Base-by-base conservation (phyloP, 2,888 invertebrate genomes). In the Drosophila neonasuta region DNA sequence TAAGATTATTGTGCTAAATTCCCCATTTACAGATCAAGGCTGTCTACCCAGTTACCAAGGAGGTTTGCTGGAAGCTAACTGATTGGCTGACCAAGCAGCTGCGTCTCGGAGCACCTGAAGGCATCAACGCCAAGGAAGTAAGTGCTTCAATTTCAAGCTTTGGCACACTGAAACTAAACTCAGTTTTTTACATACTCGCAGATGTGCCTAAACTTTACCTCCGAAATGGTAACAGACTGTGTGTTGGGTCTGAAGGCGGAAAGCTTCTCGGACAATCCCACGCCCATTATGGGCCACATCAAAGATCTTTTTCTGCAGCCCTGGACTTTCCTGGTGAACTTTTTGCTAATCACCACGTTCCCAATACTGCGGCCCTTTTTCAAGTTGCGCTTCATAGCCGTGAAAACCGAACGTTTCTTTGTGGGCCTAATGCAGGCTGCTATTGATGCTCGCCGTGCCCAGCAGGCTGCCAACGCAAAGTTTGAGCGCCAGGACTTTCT, bases 401-500 rank as follows among this genome's bases (percentile, higher is more conserved):
- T 89, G 0, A 93, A 92, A 0, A 97, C 97, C 84, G 97, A 88
- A 29, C 8, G 39, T 0, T 90, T 87, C 52, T 90, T 90, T 29
- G 46, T 71, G 0, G 62, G 74, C 2, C 62, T 90, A 0, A 83
- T 89, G 88, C 61, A 74, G 10, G 77, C 63, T 15, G 88, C 90
- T 0, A 58, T 90, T 7, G 69, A 88, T 29, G 54, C 87, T 1
- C 80, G 91, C 0, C 74, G 79, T 2, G 29, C 50, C 0, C 74
- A 87, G 17, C 50, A 62, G 30, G 24, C 65, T 0, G 32, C 17
- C 7, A 72, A 59, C 1, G 64, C 76, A 20, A 61, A 85, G 39
- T 75, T 71, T 3, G 81, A 88, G 8, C 88, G 91, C 2, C 61
- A 68, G 1, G 91, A 91, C 64, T 90, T 89, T 50, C 67, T 91